A percentile compares a stretch with the other conserved stretches of the same genome.
These are phyloP conservation scores for Mungos mungo DNA, from an alignment of 2,113 vertebrate genomes.

Conservation along the genomic window DNA sequence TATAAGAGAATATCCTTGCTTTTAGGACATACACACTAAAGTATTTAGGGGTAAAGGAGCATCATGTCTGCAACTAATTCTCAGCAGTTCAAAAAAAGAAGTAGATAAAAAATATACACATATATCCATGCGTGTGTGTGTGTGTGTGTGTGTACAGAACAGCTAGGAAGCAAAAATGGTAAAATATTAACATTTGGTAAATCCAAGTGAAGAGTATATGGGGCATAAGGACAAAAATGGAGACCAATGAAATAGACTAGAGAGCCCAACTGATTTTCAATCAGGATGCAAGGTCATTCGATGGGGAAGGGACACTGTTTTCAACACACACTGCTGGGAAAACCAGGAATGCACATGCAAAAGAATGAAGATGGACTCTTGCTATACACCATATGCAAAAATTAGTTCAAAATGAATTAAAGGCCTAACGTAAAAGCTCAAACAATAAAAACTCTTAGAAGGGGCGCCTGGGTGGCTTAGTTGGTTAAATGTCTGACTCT, in stretches of 20 bases:
- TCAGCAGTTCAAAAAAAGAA: background rate
- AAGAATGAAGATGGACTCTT: background rate
- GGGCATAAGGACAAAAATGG: background rate
- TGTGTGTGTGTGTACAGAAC: background rate
- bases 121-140: fast-evolving
- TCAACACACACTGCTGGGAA: background rate
- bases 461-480: too few relatives aligned
- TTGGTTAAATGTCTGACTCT: too few relatives aligned
- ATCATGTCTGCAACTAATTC: background rate
- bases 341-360: background rate
- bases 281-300: background rate
- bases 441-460: background rate
- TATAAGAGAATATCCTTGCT: background rate
- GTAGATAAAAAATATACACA: background rate
- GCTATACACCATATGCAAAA: background rate
- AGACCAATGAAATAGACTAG: background rate
- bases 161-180: background rate
- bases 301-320: background rate
- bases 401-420: background rate
- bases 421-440: background rate
- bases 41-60: background rate
- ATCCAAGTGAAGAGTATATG: background rate
- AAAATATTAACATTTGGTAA: background rate
- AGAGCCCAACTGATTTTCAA: background rate
- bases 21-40: background rate